Evolutionary conservation across 1,140 invertebrate genomes (phyloP).

Genomic region (Leptinotarsa lineolata): DNA sequence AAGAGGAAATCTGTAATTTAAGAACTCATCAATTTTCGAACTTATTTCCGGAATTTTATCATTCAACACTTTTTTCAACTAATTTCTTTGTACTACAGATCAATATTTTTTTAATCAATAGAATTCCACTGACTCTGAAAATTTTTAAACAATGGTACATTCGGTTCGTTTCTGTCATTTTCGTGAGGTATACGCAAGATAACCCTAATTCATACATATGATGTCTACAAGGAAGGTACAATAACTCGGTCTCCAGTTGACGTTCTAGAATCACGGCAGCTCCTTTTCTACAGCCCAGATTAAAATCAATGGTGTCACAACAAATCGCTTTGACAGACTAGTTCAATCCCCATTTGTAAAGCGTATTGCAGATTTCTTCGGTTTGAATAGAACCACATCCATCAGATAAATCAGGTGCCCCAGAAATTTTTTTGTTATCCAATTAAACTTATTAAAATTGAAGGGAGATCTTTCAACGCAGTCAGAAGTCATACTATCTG

Average conservation of each 20-base stretch:
- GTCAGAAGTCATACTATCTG: conserved; percentile 11
- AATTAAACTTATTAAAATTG: conserved; percentile 16
- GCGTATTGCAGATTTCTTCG: conserved; percentile 16
- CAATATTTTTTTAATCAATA: background rate
- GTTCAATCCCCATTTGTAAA: conserved; percentile 19
- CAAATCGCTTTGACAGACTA: conserved; percentile 14
- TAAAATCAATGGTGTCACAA: conserved; percentile 9
- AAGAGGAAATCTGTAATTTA: too few relatives aligned
- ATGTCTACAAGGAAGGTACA: too few relatives aligned
- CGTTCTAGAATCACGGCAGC: too few relatives aligned
- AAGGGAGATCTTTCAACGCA: conserved; percentile 12
- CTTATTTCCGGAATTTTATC: background rate
- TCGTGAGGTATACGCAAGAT: background rate
- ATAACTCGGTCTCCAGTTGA: too few relatives aligned
- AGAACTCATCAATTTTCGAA: too few relatives aligned
- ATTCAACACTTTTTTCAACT: background rate
- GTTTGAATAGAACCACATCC: conserved; percentile 7
- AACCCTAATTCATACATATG: too few relatives aligned
- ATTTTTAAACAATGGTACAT: background rate
- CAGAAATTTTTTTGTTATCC: conserved; percentile 5
- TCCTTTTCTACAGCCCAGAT: too few relatives aligned
- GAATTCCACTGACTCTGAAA: background rate
- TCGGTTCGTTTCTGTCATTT: background rate
- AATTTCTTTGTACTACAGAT: background rate
- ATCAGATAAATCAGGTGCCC: conserved; percentile 11